Evolutionary conservation across 2,888 invertebrate genomes (phyloP).

Genomic region (Spilosoma lubricipeda): DNA sequence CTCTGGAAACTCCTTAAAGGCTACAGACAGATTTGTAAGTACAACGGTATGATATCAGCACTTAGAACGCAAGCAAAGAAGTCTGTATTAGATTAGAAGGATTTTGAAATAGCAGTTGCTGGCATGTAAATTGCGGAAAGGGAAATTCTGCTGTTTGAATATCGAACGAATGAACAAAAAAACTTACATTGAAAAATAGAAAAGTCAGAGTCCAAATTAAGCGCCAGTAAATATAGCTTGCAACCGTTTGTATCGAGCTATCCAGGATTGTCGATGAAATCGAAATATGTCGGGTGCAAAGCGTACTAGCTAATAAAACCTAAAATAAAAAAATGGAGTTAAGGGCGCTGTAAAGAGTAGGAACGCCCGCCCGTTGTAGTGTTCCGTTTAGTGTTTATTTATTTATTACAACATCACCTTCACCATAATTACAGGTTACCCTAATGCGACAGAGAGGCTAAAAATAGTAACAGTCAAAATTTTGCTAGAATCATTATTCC

Average conservation of each 20-base stretch:
- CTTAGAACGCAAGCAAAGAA: neutral
- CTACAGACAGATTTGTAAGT: neutral
- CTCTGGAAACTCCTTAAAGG: neutral
- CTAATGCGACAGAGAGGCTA: too few relatives aligned
- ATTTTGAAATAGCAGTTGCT: neutral
- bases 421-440: too few relatives aligned
- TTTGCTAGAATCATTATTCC: neutral
- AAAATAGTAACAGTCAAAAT: neutral
- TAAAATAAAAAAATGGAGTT: slow-evolving; percentile 42
- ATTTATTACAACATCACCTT: too few relatives aligned
- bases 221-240: slow-evolving; percentile 11
- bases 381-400: too few relatives aligned
- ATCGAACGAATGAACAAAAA: neutral
- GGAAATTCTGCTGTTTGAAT: neutral
- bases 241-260: slow-evolving; percentile 11
- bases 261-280: slow-evolving; percentile 10
- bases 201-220: slow-evolving; percentile 14
- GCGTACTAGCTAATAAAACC: slow-evolving; percentile 28
- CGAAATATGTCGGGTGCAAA: slow-evolving; percentile 14
- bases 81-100: neutral
- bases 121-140: neutral
- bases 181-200: neutral
- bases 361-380: neutral
- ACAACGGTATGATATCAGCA: neutral
- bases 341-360: slow-evolving; percentile 41